Evolutionary conservation across 2,888 invertebrate species (phyloP).

Genomic region (Micoletzkya japonica): DNA sequence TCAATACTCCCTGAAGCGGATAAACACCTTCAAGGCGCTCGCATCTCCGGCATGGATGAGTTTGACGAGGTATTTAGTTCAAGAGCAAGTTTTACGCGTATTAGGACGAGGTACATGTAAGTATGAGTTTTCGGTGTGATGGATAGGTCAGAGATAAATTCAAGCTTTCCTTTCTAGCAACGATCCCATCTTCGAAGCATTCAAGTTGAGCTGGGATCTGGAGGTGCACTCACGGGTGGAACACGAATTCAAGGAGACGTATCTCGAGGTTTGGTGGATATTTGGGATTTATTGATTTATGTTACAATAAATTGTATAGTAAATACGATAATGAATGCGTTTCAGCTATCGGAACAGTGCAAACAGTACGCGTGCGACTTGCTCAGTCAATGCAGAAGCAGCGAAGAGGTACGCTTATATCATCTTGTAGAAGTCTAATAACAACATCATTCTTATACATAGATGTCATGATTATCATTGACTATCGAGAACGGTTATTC

Average conservation of each 20-base stretch:
- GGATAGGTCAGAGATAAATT: neutral
- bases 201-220: slow-evolving; percentile 69
- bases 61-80: slow-evolving; percentile 63
- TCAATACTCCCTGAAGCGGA: slow-evolving; percentile 67
- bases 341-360: slow-evolving; percentile 67
- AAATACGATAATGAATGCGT: neutral
- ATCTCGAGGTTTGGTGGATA: slow-evolving; percentile 32
- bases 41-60: slow-evolving; percentile 71
- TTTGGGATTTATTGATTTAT: neutral
- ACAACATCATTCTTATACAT: too few species aligned
- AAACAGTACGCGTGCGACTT: slow-evolving; percentile 70
- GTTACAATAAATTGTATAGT: neutral
- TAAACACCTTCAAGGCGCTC: slow-evolving; percentile 68
- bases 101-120: neutral
- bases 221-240: slow-evolving; percentile 67
- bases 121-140: neutral
- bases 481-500: neutral
- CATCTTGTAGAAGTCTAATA: neutral
- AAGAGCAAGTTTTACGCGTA: neutral
- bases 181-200: slow-evolving; percentile 69
- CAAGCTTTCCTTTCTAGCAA: slow-evolving; percentile 54
- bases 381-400: slow-evolving; percentile 69
- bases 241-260: slow-evolving; percentile 69
- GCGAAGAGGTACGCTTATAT: slow-evolving; percentile 66
- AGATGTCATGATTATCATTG: neutral